A percentile compares a stretch with the other conserved stretches of the same genome.
Conservation (phyloP, 2,797 vertebrate genomes). For the Apodemus agrarius region DNA sequence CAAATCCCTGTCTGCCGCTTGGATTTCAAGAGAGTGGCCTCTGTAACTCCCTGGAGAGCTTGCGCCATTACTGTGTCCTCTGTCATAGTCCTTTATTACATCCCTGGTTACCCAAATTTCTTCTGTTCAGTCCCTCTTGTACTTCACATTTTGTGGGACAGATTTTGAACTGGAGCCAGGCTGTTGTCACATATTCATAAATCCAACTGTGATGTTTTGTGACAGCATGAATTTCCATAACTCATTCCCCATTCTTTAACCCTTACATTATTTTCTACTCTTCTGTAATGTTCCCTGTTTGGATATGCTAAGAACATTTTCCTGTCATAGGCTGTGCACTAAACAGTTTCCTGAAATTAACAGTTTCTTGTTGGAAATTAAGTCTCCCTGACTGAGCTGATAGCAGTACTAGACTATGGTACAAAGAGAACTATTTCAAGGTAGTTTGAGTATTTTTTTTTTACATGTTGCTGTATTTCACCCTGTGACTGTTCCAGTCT, state of each 20-base stretch:
- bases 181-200: not conserved
- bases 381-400: not conserved
- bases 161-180: not conserved
- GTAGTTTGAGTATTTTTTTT: not conserved
- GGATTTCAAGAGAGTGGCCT: not conserved
- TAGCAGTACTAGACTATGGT: not conserved
- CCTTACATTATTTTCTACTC: not conserved
- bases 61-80: not conserved
- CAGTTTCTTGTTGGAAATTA: not conserved
- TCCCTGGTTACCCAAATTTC: not conserved
- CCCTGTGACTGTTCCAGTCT: not conserved
- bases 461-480: not conserved
- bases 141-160: not conserved
- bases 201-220: not conserved
- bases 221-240: not conserved
- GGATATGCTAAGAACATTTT: not conserved
- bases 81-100: not conserved
- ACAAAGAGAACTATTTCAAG: not conserved
- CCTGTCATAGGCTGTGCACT: not conserved
- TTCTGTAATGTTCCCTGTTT: not conserved
- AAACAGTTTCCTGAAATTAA: not conserved
- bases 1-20: not conserved
- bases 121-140: not conserved
- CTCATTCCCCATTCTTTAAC: not conserved
- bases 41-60: not conserved